Percentiles rank a stretch among this genome's conserved stretches.
Evolutionary conservation across 2,113 vertebrate genomes (phyloP).

Genomic region (Pteruthius melanotis): DNA sequence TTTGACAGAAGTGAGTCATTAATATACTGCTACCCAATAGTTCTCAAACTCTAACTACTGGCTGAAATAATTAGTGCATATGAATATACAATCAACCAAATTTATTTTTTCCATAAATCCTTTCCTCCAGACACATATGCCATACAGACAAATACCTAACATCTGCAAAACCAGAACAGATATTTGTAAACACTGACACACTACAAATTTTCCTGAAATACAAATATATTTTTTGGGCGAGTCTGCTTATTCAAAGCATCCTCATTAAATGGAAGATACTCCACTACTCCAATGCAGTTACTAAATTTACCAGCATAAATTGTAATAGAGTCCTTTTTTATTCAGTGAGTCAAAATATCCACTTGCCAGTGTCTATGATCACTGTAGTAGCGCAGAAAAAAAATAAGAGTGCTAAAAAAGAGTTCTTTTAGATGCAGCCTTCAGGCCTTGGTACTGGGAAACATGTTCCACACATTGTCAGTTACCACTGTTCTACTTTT

Average conservation of each 20-base stretch:
- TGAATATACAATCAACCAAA: not conserved
- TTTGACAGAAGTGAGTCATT: not conserved
- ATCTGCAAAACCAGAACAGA: not conserved
- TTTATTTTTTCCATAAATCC: not conserved
- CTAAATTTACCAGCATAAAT: not conserved
- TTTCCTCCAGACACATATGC: not conserved
- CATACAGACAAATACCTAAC: not conserved
- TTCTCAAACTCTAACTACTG: not conserved
- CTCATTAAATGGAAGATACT: not conserved
- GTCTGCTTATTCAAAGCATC: not conserved
- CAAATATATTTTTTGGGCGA: not conserved
- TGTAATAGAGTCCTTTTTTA: not conserved
- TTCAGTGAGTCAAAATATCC: not conserved
- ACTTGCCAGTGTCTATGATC: not conserved
- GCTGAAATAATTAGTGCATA: not conserved
- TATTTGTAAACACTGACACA: not conserved
- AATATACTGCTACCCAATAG: not conserved
- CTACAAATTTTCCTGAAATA: not conserved
- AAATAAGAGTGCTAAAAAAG: not conserved
- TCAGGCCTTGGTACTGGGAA: not conserved
- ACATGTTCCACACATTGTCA: not conserved
- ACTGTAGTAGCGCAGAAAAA: not conserved
- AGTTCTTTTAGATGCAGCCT: not conserved
- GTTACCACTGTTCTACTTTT: not conserved
- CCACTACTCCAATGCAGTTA: not conserved